Evolutionary conservation across 2,888 invertebrate genomes (phyloP).

Genomic region (Sicus ferrugineus): DNA sequence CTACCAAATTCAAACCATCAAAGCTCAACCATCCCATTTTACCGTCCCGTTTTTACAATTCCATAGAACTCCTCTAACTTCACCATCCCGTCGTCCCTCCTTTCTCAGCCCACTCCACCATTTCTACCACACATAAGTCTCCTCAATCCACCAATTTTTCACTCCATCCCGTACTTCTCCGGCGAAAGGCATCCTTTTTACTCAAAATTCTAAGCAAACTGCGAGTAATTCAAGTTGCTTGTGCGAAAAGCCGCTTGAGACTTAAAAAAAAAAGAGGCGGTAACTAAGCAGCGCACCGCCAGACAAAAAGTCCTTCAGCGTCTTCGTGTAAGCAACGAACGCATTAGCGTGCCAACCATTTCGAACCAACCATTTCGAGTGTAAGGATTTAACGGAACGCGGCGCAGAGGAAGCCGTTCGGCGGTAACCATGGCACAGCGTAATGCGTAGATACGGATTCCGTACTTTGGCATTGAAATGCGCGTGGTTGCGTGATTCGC

Average conservation of each 20-base stretch:
- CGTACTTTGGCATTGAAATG: not conserved
- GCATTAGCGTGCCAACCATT: not conserved
- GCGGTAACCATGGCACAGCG: not conserved
- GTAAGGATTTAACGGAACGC: not conserved
- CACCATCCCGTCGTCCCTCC: too few relatives aligned
- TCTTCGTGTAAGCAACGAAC: not conserved
- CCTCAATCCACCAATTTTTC: too few relatives aligned
- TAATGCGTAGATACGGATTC: not conserved
- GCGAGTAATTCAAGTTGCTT: not conserved
- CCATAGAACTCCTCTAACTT: not conserved
- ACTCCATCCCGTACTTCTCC: too few relatives aligned
- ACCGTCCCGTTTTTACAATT: too few relatives aligned
- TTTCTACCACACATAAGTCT: too few relatives aligned
- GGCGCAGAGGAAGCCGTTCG: not conserved
- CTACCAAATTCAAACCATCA: too few relatives aligned
- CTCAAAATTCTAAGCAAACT: not conserved
- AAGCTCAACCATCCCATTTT: too few relatives aligned
- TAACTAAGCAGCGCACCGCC: not conserved
- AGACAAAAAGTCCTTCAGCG: not conserved
- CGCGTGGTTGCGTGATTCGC: not conserved
- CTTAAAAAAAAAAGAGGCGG: not conserved
- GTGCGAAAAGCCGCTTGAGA: not conserved
- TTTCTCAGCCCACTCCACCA: too few relatives aligned
- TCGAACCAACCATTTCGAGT: not conserved
- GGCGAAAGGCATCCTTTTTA: not conserved